Conservation (phyloP, 2,888 invertebrate genomes). For the Ormyrus labotus region DNA sequence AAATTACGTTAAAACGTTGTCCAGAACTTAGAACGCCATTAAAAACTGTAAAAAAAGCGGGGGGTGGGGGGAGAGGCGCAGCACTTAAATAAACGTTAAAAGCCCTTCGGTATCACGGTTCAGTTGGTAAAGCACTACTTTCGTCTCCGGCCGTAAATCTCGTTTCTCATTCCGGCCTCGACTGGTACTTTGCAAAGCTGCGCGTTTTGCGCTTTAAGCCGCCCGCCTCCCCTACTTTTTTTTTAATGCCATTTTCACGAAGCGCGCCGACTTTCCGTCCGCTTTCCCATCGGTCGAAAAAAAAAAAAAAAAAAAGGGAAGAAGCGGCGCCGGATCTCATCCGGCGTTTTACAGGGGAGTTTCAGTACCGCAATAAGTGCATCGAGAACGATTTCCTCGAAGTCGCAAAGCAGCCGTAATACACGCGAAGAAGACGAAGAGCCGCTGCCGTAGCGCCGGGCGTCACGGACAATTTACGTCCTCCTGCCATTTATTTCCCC, state of each 20-base stretch:
- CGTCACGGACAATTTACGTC: slow-evolving; percentile 50
- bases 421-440: neutral
- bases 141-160: slow-evolving; percentile 1
- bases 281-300: slow-evolving; percentile 2
- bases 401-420: slow-evolving; percentile 7
- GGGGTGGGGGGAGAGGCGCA: too few relatives aligned
- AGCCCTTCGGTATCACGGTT: too few relatives aligned
- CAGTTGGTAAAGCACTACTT: too few relatives aligned
- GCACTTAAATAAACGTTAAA: neutral
- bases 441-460: slow-evolving; percentile 12
- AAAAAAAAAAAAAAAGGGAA: too few relatives aligned
- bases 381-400: slow-evolving; percentile 46
- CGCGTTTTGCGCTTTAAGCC: neutral
- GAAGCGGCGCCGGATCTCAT: neutral
- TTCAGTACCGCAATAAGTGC: slow-evolving; percentile 41
- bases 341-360: slow-evolving; percentile 11
- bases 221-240: neutral
- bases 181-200: neutral
- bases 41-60: neutral
- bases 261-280: neutral
- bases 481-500: slow-evolving; percentile 25
- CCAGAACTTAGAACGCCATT: too few relatives aligned
- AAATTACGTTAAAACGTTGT: too few relatives aligned
- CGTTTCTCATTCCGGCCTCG: neutral
- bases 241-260: slow-evolving; percentile 20